Evolutionary conservation across 2,797 vertebrate genomes (phyloP).

Genomic region (Kryptopterus vitreolus): DNA sequence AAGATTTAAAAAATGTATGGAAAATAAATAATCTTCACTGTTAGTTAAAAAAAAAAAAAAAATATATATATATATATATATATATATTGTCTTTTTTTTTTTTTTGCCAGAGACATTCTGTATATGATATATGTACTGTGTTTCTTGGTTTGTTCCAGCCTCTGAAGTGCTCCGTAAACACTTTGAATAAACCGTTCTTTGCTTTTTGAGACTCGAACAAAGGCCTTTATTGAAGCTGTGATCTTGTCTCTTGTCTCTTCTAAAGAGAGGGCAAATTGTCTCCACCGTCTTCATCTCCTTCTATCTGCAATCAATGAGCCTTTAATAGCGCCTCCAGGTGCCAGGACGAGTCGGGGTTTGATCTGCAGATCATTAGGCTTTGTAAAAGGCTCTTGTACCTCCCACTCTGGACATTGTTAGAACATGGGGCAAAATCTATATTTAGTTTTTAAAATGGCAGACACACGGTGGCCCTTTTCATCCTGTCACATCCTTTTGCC

Average conservation of each 20-base stretch:
- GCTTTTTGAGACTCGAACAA: constrained; percentile 35
- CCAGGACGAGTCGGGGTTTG: constrained; percentile 42
- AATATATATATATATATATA: too few relatives aligned
- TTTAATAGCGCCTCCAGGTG: constrained; percentile 48
- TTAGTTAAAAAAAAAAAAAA: too few relatives aligned
- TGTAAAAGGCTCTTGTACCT: constrained; percentile 35
- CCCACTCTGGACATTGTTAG: constrained; percentile 47
- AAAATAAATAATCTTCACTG: too few relatives aligned
- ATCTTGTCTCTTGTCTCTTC: constrained; percentile 17
- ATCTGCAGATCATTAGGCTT: constrained; percentile 40
- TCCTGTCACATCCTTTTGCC: constrained; percentile 19
- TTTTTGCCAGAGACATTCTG: not conserved
- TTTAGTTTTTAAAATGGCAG: constrained; percentile 33
- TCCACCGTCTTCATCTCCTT: constrained; percentile 23
- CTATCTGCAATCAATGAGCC: constrained; percentile 42
- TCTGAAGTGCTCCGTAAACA: not conserved
- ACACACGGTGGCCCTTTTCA: not conserved
- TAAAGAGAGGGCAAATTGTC: constrained; percentile 27
- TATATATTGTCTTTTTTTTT: too few relatives aligned
- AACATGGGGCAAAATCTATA: constrained; percentile 48
- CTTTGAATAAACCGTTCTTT: constrained; percentile 13
- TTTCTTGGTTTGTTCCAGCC: not conserved
- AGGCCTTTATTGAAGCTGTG: constrained; percentile 19
- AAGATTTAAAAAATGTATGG: not conserved
- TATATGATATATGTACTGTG: not conserved